A percentile compares a stretch with the other conserved stretches of the same genome.
phyloP scores from a whole-genome alignment of 2,113 vertebrate species.

The Numida meleagris region DNA sequence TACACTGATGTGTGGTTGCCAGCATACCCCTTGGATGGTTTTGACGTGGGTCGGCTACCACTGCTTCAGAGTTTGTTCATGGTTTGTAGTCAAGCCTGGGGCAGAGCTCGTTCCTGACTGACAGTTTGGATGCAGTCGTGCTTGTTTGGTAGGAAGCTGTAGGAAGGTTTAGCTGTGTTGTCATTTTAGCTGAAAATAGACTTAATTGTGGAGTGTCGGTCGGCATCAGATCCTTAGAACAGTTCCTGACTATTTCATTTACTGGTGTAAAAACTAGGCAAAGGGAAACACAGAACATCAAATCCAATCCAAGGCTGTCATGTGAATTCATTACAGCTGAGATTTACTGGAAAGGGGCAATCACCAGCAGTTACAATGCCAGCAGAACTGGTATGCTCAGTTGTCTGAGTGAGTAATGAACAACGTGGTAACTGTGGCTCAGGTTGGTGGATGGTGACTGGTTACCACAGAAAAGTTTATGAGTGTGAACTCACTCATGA shows the following conservation, averaged over 20 bases:
- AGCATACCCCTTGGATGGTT: background rate
- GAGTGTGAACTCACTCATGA: background rate
- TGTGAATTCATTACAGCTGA: background rate
- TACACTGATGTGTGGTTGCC: background rate
- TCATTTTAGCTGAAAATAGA: background rate
- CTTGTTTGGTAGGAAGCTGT: conserved; percentile 9
- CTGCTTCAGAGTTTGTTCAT: background rate
- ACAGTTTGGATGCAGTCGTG: background rate
- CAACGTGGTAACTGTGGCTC: background rate
- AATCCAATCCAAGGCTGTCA: background rate
- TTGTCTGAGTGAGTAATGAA: background rate
- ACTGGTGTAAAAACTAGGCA: background rate
- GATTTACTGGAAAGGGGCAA: background rate
- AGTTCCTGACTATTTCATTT: background rate
- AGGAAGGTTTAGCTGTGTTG: background rate
- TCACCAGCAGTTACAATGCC: background rate
- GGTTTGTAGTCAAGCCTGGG: background rate
- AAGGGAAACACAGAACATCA: background rate
- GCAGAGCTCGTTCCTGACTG: background rate
- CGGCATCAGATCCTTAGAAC: background rate
- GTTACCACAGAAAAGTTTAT: background rate
- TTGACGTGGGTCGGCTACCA: background rate
- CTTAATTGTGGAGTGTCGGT: background rate
- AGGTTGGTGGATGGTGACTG: background rate
- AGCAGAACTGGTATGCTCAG: background rate